These are phyloP conservation scores for Scaeva pyrastri DNA, from an alignment of 2,888 invertebrate genomes.

Conservation along the genomic window DNA sequence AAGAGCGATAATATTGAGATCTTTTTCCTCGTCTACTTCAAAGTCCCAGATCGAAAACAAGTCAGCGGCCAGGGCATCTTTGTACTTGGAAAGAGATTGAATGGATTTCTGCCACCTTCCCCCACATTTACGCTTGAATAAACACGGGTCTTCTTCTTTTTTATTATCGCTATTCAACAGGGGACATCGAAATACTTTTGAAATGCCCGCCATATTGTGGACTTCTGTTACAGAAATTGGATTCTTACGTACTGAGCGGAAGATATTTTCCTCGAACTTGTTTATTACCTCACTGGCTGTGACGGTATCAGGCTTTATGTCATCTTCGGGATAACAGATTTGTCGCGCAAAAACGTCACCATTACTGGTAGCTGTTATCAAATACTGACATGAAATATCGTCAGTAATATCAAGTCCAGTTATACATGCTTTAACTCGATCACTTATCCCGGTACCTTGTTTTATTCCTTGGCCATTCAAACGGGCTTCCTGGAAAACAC, in stretches of 20 bases:
- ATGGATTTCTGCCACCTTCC: constrained; percentile 79
- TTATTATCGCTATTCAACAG: constrained; percentile 45
- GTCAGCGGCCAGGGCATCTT: constrained; percentile 78
- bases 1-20: constrained; percentile 25
- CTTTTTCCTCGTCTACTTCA: constrained; percentile 72
- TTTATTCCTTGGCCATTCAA: constrained; percentile 77
- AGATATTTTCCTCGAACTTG: constrained; percentile 77
- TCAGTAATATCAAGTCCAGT: constrained; percentile 80
- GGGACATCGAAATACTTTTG: constrained; percentile 78
- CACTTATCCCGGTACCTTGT: constrained; percentile 77
- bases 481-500: constrained; percentile 77
- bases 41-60: constrained; percentile 79
- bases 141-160: constrained; percentile 25
- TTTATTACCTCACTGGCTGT: constrained; percentile 77
- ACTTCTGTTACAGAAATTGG: constrained; percentile 78
- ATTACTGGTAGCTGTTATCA: constrained; percentile 80
- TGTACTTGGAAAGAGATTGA: constrained; percentile 76
- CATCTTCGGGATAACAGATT: not conserved
- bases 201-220: constrained; percentile 70
- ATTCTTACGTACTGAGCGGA: constrained; percentile 42
- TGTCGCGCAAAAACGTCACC: constrained; percentile 80
- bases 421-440: constrained; percentile 79
- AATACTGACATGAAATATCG: constrained; percentile 74
- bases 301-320: constrained; percentile 74
- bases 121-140: constrained; percentile 43